These are phyloP conservation scores for Pelvicachromis taeniatus DNA, from an alignment of 2,113 vertebrate species.

Conservation along the genomic window DNA sequence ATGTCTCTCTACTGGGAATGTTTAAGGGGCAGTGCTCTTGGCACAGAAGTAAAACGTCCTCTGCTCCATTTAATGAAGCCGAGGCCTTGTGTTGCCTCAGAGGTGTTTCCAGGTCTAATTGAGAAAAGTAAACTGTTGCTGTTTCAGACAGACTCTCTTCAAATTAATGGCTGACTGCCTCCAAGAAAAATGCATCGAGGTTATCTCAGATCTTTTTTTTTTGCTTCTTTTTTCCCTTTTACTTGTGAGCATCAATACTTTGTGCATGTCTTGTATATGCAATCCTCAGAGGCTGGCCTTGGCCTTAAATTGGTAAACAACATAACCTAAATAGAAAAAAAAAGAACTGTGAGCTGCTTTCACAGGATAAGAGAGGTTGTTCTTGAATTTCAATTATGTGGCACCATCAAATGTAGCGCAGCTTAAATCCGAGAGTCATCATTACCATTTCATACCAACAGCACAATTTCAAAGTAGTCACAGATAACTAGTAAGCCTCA, in stretches of 20 bases:
- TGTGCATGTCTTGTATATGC: neutral
- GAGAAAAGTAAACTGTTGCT: slow-evolving; percentile 39
- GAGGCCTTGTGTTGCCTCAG: slow-evolving; percentile 27
- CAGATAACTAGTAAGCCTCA: neutral
- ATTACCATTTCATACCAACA: neutral
- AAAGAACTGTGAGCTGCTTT: neutral
- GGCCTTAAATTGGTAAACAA: slow-evolving; percentile 47
- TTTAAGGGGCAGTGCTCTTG: slow-evolving; percentile 36
- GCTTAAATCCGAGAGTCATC: neutral
- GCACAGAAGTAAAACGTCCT: slow-evolving; percentile 40
- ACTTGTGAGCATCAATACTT: slow-evolving; percentile 3
- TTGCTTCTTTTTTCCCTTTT: neutral
- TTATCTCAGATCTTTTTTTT: slow-evolving; percentile 17
- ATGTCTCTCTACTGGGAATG: slow-evolving; percentile 22
- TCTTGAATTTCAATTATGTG: slow-evolving; percentile 28
- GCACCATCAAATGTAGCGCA: neutral
- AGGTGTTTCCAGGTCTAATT: slow-evolving; percentile 47
- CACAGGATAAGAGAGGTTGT: neutral
- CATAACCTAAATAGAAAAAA: slow-evolving; percentile 26
- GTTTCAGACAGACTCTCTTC: neutral
- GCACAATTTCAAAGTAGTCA: neutral
- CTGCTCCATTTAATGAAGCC: slow-evolving; percentile 57
- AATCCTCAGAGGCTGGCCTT: slow-evolving; percentile 1
- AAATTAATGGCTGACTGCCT: slow-evolving; percentile 20
- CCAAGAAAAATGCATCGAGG: neutral